phyloP scores from a whole-genome alignment of 2,888 invertebrate species.

The Drosophila antonietae region DNA sequence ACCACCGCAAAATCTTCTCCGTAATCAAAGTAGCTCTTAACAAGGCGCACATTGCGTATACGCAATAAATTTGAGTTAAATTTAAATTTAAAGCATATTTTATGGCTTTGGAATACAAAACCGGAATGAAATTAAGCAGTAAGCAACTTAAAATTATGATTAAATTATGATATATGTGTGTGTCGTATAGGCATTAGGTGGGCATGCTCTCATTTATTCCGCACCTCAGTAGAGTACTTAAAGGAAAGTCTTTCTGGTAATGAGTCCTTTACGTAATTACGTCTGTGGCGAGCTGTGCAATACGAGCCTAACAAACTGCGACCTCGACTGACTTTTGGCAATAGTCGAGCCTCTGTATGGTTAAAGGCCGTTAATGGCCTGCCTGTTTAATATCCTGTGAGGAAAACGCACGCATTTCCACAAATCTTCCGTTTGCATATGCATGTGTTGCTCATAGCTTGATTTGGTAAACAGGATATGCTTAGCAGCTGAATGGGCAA shows the following conservation, averaged over 20 bases:
- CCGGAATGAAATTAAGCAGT: background rate
- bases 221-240: background rate
- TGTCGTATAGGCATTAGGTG: background rate
- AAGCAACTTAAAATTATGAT: conserved; percentile 7
- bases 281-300: background rate
- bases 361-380: background rate
- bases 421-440: conserved; percentile 4
- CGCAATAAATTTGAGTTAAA: conserved; percentile 26
- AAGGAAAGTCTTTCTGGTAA: background rate
- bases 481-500: background rate
- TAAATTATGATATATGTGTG: conserved; percentile 13
- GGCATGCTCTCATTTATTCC: background rate
- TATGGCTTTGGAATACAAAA: conserved; percentile 4
- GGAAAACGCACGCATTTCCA: conserved; percentile 2
- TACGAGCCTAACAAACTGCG: background rate
- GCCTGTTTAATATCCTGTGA: conserved; percentile 2
- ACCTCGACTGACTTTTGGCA: conserved; percentile 1
- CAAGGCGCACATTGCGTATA: conserved; percentile 38
- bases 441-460: background rate
- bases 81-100: conserved; percentile 19
- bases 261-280: background rate
- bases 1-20: background rate
- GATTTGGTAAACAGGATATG: background rate
- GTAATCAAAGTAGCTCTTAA: background rate
- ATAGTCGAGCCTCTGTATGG: background rate